Evolutionary conservation across 2,888 invertebrate genomes (phyloP).

Genomic region (Yponomeuta malinellus): DNA sequence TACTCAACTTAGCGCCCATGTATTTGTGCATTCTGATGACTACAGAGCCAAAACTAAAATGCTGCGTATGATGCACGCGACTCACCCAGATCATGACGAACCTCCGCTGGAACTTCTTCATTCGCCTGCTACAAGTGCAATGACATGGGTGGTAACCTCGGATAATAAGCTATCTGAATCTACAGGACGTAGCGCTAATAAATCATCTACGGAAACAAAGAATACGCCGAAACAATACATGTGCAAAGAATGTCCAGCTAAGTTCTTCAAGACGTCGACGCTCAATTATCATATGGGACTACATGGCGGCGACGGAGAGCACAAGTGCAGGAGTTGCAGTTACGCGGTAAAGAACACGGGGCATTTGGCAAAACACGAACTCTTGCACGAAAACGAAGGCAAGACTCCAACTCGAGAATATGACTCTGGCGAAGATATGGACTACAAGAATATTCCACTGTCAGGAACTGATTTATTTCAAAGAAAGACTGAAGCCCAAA

Average conservation of each 20-base stretch:
- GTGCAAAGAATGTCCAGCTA: constrained; percentile 82
- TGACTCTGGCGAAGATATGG: constrained; percentile 66
- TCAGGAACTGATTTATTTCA: constrained; percentile 81
- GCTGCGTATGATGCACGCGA: constrained; percentile 78
- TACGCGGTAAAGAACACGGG: constrained; percentile 82
- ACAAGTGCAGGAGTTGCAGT: constrained; percentile 82
- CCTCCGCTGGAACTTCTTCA: constrained; percentile 73
- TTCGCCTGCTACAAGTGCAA: constrained; percentile 41
- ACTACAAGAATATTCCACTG: constrained; percentile 74
- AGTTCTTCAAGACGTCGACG: constrained; percentile 83
- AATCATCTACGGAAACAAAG: constrained; percentile 38
- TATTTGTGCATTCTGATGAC: constrained; percentile 83
- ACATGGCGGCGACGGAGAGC: constrained; percentile 78
- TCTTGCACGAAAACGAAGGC: constrained; percentile 64
- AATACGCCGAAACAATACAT: constrained; percentile 58
- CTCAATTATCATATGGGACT: constrained; percentile 81
- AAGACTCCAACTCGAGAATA: constrained; percentile 49
- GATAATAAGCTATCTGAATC: constrained; percentile 40
- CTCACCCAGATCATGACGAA: constrained; percentile 78
- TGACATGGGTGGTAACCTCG: constrained; percentile 64
- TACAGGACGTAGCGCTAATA: constrained; percentile 21
- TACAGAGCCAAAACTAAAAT: constrained; percentile 86
- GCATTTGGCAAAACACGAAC: constrained; percentile 80
- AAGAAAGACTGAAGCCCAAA: constrained; percentile 77
- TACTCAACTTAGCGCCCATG: constrained; percentile 80